phyloP scores from a whole-genome alignment of 2,797 vertebrate genomes.

The Notoglanidium macrostoma region DNA sequence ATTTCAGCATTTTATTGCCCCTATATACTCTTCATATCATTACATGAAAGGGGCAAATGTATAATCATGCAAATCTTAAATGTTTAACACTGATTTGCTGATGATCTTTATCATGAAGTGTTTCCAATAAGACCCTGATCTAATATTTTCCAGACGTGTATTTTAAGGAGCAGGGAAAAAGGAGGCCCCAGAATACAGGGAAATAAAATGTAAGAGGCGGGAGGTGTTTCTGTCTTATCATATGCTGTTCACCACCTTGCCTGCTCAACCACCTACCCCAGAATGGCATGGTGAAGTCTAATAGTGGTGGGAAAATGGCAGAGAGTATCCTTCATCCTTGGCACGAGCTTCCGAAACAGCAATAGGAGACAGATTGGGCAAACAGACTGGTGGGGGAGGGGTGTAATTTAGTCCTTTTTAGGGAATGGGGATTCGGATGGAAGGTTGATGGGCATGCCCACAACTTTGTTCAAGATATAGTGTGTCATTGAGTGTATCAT shows the following conservation, averaged over 20 bases:
- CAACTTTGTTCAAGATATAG: conserved; percentile 2
- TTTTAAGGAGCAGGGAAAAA: background rate
- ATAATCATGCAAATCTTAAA: background rate
- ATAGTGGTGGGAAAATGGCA: conserved; percentile 54
- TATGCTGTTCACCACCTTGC: conserved; percentile 19
- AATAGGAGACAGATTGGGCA: conserved; percentile 22
- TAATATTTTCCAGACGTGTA: background rate
- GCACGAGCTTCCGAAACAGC: conserved; percentile 30
- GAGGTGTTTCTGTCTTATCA: conserved; percentile 3
- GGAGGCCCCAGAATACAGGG: background rate
- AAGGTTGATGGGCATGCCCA: background rate
- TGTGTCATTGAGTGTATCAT: conserved; percentile 37
- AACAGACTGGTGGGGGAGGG: background rate
- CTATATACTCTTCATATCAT: background rate
- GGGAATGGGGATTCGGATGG: background rate
- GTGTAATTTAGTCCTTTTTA: background rate
- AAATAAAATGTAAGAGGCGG: conserved; percentile 55
- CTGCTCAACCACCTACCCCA: conserved; percentile 31
- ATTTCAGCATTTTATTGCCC: background rate
- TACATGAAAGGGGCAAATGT: background rate
- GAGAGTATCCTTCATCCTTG: conserved; percentile 37
- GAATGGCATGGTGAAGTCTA: conserved; percentile 52
- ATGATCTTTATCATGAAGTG: background rate
- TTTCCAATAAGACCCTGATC: background rate
- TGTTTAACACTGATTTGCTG: background rate